These are phyloP conservation scores for Zelleria hepariella DNA, from an alignment of 2,888 invertebrate species.

Conservation along the genomic window DNA sequence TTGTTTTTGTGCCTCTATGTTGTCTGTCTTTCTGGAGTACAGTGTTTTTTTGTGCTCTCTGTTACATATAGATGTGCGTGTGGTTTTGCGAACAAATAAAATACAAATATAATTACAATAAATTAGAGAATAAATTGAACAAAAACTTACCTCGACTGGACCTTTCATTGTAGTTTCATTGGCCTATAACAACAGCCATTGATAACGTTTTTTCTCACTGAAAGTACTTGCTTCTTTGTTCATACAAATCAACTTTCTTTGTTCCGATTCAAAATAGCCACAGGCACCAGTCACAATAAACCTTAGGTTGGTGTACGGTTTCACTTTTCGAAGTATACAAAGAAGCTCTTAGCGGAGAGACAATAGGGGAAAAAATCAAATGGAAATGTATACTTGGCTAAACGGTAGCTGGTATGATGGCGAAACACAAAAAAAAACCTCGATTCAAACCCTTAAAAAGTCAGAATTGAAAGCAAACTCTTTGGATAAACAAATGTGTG, in stretches of 20 bases:
- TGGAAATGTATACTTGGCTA: not conserved
- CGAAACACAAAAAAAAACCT: not conserved
- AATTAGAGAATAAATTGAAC: not conserved
- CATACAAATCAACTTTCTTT: not conserved
- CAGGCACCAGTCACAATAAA: not conserved
- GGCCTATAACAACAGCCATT: not conserved
- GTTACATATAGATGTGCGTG: too few relatives aligned
- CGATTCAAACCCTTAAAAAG: not conserved
- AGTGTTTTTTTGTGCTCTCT: too few relatives aligned
- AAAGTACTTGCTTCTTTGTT: not conserved
- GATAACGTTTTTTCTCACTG: not conserved
- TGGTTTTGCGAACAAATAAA: not conserved
- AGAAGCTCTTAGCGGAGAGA: not conserved
- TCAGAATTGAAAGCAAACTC: not conserved
- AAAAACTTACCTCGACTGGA: conserved; percentile 19
- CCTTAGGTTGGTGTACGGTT: too few relatives aligned
- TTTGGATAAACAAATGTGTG: not conserved
- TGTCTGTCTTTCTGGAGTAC: too few relatives aligned
- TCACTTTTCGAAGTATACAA: not conserved
- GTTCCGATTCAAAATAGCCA: not conserved
- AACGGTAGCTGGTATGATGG: not conserved
- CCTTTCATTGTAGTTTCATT: conserved; percentile 15
- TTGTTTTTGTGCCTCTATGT: too few relatives aligned
- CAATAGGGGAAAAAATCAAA: not conserved
- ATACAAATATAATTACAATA: not conserved